These are phyloP conservation scores for Clavelina lepadiformis DNA, from an alignment of 23 tunicate species.

Conservation along the genomic window DNA sequence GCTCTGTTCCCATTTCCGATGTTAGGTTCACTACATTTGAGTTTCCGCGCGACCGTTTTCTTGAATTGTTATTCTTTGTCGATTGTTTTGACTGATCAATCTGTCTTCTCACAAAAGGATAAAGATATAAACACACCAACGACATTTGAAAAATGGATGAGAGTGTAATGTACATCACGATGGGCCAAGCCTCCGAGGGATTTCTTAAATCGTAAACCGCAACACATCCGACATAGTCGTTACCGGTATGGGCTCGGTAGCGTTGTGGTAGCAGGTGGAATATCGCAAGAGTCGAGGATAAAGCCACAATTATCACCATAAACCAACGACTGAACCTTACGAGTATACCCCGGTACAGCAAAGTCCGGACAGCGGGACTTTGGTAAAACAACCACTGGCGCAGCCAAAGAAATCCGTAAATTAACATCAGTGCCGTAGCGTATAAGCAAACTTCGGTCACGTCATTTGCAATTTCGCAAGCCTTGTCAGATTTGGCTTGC, in stretches of 20 bases:
- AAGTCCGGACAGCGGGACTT: slow-evolving; percentile 55
- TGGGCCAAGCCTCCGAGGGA: slow-evolving; percentile 48
- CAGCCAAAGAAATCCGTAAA: slow-evolving; percentile 76
- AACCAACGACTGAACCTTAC: slow-evolving; percentile 39
- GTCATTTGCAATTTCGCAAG: slow-evolving; percentile 67
- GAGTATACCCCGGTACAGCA: slow-evolving; percentile 36
- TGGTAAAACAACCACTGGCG: slow-evolving; percentile 82
- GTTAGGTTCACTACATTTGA: too few relatives aligned
- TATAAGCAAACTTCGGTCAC: slow-evolving; percentile 53
- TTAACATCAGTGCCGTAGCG: slow-evolving; percentile 19
- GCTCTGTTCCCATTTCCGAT: too few relatives aligned
- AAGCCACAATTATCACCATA: slow-evolving; percentile 11
- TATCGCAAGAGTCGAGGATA: slow-evolving; percentile 2
- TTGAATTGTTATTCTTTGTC: too few relatives aligned
- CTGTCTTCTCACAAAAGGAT: slow-evolving; percentile 53
- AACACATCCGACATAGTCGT: slow-evolving; percentile 53
- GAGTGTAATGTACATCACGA: slow-evolving; percentile 45
- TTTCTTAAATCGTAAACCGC: slow-evolving; percentile 43
- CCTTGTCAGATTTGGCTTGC: slow-evolving; percentile 44
- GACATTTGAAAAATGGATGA: slow-evolving; percentile 48
- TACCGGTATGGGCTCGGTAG: slow-evolving; percentile 29
- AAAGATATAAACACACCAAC: slow-evolving; percentile 40
- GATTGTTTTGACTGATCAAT: slow-evolving; percentile 33
- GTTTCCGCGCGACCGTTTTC: too few relatives aligned
- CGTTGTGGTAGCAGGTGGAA: slow-evolving; percentile 49